These are phyloP conservation scores for Diacarnus erythraeanus DNA, from an alignment of 37 sponge, comb jelly and placozoan species.

Conservation along the genomic window DNA sequence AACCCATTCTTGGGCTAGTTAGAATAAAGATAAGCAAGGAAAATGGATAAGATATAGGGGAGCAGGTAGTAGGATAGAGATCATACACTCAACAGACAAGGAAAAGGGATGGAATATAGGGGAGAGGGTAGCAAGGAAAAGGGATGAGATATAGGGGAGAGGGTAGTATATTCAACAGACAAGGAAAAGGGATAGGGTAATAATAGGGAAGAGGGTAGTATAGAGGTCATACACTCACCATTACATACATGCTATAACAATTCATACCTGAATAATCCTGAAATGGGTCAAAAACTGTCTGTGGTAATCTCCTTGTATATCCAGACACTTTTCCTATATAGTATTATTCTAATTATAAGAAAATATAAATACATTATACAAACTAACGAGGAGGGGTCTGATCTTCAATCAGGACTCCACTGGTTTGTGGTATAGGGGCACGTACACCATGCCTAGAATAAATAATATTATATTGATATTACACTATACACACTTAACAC, in stretches of 20 bases:
- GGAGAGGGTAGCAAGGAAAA: too few species aligned
- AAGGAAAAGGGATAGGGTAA: neutral
- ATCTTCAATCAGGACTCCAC: slow-evolving; percentile 74
- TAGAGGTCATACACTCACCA: neutral
- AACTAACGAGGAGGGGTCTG: slow-evolving; percentile 19
- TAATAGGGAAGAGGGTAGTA: too few species aligned
- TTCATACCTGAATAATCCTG: slow-evolving; percentile 44
- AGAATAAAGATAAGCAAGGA: too few species aligned
- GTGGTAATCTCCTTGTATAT: slow-evolving; percentile 46
- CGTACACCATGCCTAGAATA: slow-evolving; percentile 27
- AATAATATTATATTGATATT: too few species aligned
- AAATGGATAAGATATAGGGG: too few species aligned
- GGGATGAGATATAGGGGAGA: too few species aligned
- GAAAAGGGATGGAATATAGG: neutral
- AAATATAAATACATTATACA: neutral
- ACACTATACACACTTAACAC: neutral
- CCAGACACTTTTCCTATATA: slow-evolving; percentile 29
- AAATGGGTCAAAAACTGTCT: slow-evolving; percentile 67
- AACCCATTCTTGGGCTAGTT: too few species aligned
- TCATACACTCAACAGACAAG: neutral
- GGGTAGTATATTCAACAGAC: neutral
- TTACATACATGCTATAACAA: neutral
- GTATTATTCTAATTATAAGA: neutral
- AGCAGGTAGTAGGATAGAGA: too few species aligned
- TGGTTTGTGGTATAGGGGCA: slow-evolving; percentile 74